Evolutionary conservation across 1,140 invertebrate species (phyloP), one percentile per base, ranked within the genome.

Genomic region (Phymorhynchus buccinoides): DNA sequence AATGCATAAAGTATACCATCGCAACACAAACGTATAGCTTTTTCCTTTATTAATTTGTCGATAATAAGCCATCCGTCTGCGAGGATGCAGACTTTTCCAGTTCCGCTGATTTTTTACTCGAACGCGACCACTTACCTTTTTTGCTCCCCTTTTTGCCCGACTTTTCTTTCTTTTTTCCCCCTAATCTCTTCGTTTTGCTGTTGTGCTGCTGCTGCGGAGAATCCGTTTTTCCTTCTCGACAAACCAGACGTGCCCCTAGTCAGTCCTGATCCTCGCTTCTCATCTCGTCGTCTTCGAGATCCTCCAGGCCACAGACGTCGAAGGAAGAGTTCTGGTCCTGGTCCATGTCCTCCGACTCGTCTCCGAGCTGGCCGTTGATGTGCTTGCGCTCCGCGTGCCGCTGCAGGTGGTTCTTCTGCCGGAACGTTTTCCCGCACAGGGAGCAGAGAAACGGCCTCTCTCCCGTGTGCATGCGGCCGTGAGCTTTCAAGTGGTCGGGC

Each of bases 371-470:
- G 4, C 81, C 81, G 30, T 71, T 68, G 62, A 83, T 41, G 41
- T 83, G 81, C 41, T 83, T 83, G 56, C 81, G 66, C 14, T 83
- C 81, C 37, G 81, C 71, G 84, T 91, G 90, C 39, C 84, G 82
- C 66, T 87, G 85, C 37, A 90, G 86, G 27, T 86, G 84, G 68
- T 86, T 86, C 22, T 87, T 89, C 42, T 88, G 66, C 27, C 85
- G 88, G 73, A 91, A 91, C 3, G 85, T 73, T 39, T 95, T 95
- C 1, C 86, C 82, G 78, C 98, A 99, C 91, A 98, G 97, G 22
- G 97, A 97, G 94, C 98, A 99, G 0, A 96, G 97, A 94, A 98
- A 99, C 0, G 98, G 98, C 92, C 99, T 99, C 94, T 99, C 98
- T 0, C 98, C 98, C 0, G 98, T 99, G 94, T 99, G 98, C 6